phyloP scores from a whole-genome alignment of 2,797 vertebrate genomes.

The Molossus alvarezi region DNA sequence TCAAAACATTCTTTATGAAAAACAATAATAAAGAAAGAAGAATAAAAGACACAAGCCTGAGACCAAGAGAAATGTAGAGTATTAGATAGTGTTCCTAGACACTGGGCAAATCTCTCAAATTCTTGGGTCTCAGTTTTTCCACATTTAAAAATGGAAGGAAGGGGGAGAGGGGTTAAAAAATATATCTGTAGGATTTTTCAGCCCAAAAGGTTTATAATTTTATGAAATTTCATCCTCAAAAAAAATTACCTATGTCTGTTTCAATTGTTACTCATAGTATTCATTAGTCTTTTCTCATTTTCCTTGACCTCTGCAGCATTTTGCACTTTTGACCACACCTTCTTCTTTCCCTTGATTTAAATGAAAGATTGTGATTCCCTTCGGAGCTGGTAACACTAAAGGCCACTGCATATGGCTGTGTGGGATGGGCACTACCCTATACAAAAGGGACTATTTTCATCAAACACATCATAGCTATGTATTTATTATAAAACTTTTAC shows the following conservation, averaged over 20 bases:
- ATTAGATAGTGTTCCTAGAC: neutral
- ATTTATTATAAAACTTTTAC: neutral
- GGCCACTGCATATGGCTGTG: no score
- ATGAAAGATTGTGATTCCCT: neutral
- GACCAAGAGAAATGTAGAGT: neutral
- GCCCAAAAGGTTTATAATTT: neutral
- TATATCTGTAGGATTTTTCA: neutral
- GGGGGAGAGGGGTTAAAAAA: neutral
- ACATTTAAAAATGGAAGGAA: neutral
- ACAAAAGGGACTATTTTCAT: neutral
- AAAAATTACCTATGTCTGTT: neutral
- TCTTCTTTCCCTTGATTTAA: neutral
- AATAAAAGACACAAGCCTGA: neutral
- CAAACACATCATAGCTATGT: neutral
- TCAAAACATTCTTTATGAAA: neutral
- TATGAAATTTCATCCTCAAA: conserved; percentile 35
- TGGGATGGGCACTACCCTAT: neutral
- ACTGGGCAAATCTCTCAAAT: neutral
- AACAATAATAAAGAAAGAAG: neutral
- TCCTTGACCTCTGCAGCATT: neutral
- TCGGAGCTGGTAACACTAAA: neutral
- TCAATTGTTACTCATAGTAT: neutral
- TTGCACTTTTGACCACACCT: neutral
- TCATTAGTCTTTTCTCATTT: neutral
- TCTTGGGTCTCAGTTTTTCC: neutral